Base-by-base conservation (phyloP, 30 jellyfish, hydroid and myxozoan species). In the Pelagia noctiluca region DNA sequence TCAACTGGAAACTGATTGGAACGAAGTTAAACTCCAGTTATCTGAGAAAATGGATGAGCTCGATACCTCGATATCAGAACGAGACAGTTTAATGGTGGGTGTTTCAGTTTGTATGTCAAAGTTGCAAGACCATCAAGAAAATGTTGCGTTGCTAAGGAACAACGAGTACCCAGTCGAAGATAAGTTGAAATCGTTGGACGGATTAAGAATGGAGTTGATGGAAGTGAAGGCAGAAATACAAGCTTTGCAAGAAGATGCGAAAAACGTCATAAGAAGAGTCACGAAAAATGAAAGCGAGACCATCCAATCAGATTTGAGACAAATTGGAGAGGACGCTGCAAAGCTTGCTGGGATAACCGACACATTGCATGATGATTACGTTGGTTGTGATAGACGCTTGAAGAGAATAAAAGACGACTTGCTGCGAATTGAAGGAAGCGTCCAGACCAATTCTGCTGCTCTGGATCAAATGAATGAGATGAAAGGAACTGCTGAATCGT, bases 41-140 rank as follows among this genome's bases (percentile, higher is more conserved):
- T 67, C 78, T 16, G 86, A 82, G 34, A 71, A 69, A 34, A 82
- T 65, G 47, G 75, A 36, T 13, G 30, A 46, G 37, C 68, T 82
- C 26, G 92, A 82, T 71, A 86, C 63, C 47, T 82, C 92, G 42
- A 82, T 82, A 30, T 35, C 82, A 19, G 92, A 69, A 64, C 50
- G 92, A 69, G 92, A 82, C 35, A 37, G 66, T 8, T 31, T 82
- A 16, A 18, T 82, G 0, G 46, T 83, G 22, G 82, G 68, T 1
- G 16, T 82, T 32, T 77, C 86, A 22, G 62, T 85, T 50, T 82
- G 92, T 57, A 18, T 68, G 48, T 16, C 48, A 13, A 63, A 80
- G 22, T 11, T 82, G 26, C 86, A 82, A 23, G 85, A 82, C 18
- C 25, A 52, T 11, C 84, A 80, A 63, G 71, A 57, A 16, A 49